These are phyloP conservation scores for Galaxias olidus DNA, from an alignment of 2,797 vertebrate species.

Conservation along the genomic window DNA sequence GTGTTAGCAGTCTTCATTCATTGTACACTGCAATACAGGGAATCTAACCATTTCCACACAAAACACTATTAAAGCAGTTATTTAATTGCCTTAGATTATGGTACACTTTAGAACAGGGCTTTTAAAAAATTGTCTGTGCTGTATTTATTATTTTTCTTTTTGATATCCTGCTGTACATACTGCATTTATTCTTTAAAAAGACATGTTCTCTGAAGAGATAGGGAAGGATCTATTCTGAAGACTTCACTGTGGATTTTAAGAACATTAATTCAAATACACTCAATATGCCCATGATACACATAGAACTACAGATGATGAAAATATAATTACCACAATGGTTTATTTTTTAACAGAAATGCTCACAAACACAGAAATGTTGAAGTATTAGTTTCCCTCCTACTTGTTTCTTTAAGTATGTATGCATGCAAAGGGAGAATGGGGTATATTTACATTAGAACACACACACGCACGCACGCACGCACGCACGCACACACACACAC, in stretches of 20 bases:
- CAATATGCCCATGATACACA: no score
- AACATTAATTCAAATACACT: no score
- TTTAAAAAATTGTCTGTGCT: constrained; percentile 38
- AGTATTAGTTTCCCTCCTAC: not conserved
- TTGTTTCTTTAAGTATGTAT: constrained; percentile 3
- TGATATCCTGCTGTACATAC: constrained; percentile 43
- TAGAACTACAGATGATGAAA: no score
- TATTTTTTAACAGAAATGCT: not conserved
- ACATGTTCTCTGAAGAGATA: constrained; percentile 26
- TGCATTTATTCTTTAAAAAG: constrained; percentile 50
- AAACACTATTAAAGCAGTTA: constrained; percentile 13
- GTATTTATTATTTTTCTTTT: constrained; percentile 53
- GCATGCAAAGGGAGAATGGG: constrained; percentile 1
- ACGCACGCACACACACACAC: constrained; percentile 5
- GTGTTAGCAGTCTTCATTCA: not conserved
- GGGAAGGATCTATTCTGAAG: constrained; percentile 20
- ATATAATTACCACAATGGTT: not conserved
- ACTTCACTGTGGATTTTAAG: no score
- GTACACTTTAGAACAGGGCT: constrained; percentile 40
- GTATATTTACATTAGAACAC: not conserved
- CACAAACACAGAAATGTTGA: constrained; percentile 2
- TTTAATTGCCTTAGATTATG: constrained; percentile 51
- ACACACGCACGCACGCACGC: not conserved
- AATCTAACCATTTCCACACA: constrained; percentile 17
- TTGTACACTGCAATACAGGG: constrained; percentile 17